A percentile compares a stretch with the other conserved stretches of the same genome.
Evolutionary conservation across 1,140 invertebrate species (phyloP).

Genomic region (Drosophila kanapiae): DNA sequence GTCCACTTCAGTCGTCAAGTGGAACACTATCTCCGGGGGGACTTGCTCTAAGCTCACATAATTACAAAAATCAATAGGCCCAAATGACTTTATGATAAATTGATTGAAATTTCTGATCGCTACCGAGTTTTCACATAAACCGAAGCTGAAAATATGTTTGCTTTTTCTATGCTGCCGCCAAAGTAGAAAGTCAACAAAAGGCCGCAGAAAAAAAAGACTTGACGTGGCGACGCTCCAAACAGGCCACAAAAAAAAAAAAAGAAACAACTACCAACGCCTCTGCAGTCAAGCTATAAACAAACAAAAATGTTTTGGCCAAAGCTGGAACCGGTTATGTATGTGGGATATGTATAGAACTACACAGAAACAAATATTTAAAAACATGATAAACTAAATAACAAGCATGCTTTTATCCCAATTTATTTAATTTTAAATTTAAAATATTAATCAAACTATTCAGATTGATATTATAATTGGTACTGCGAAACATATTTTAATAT

Average conservation of each 20-base stretch:
- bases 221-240: conserved; percentile 59
- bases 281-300: conserved; percentile 51
- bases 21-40: conserved; percentile 11
- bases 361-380: conserved; percentile 6
- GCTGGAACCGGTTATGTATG: conserved; percentile 60
- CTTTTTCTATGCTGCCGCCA: conserved; percentile 26
- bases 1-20: conserved; percentile 31
- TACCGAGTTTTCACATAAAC: neutral
- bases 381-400: neutral
- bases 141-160: conserved; percentile 18
- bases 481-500: neutral
- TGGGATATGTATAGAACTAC: conserved; percentile 23
- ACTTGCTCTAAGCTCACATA: conserved; percentile 19
- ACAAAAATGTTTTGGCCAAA: conserved; percentile 49
- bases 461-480: neutral
- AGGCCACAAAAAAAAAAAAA: conserved; percentile 20
- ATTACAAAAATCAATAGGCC: conserved; percentile 44
- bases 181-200: conserved; percentile 64
- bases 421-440: too few species aligned
- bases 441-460: too few species aligned
- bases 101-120: conserved; percentile 30
- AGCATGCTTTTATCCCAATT: too few species aligned
- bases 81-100: conserved; percentile 44
- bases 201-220: conserved; percentile 37
- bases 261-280: conserved; percentile 55